Conservation (phyloP, 2,888 invertebrate genomes). For the Stegana nigrithorax region DNA sequence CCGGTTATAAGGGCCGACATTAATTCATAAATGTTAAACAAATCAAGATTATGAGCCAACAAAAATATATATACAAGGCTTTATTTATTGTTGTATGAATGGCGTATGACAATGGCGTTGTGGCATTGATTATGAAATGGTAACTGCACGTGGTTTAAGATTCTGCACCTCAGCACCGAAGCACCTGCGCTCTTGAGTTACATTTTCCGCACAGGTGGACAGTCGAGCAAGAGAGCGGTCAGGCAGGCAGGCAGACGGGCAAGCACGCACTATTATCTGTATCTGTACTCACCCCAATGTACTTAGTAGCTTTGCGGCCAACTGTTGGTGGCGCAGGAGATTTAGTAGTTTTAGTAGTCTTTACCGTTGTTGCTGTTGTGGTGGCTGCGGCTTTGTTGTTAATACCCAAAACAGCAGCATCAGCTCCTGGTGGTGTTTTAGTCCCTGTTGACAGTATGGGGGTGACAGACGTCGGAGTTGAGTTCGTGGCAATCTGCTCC, state of each 20-base stretch:
- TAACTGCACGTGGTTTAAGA: no score
- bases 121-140: no score
- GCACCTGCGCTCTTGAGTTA: no score
- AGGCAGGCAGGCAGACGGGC: slow-evolving; percentile 24
- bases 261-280: slow-evolving; percentile 54
- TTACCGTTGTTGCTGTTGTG: slow-evolving; percentile 57
- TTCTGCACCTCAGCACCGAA: no score
- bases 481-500: slow-evolving; percentile 26
- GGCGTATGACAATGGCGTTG: no score
- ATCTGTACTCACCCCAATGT: slow-evolving; percentile 71
- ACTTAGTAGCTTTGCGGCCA: slow-evolving; percentile 75
- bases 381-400: no score
- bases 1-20: background rate
- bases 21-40: no score
- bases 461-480: slow-evolving; percentile 21
- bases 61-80: no score
- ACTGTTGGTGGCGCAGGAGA: slow-evolving; percentile 70
- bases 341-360: slow-evolving; percentile 65
- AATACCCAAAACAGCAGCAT: no score
- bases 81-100: no score
- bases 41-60: background rate
- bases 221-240: slow-evolving; percentile 25
- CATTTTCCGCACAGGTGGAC: slow-evolving; percentile 24
- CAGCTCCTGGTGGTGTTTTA: no score
- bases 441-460: no score